These are phyloP conservation scores for Carduelis carduelis DNA, from an alignment of 2,797 vertebrate genomes.

Conservation along the genomic window DNA sequence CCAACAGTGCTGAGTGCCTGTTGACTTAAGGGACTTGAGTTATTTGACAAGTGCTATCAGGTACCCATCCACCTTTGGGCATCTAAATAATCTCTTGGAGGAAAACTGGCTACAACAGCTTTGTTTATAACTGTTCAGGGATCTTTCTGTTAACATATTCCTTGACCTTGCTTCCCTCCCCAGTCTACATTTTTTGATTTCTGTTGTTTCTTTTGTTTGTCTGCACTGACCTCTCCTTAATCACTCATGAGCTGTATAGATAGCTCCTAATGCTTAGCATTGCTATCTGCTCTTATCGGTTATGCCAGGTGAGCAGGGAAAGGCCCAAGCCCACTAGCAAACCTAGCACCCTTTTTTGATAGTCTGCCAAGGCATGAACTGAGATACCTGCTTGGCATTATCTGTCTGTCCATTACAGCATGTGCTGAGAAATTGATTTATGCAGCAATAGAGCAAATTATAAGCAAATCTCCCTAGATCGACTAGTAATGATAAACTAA, in stretches of 20 bases:
- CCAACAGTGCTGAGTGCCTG: background rate
- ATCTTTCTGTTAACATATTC: background rate
- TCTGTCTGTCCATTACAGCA: background rate
- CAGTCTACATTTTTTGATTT: background rate
- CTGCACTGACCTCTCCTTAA: background rate
- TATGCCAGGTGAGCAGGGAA: background rate
- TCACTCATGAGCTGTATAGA: background rate
- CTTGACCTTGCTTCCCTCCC: background rate
- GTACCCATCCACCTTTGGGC: background rate
- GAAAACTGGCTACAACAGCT: background rate
- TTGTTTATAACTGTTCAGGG: background rate
- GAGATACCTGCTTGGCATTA: background rate
- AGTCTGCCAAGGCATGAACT: background rate
- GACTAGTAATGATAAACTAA: background rate
- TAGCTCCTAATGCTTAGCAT: background rate
- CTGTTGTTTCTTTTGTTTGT: background rate
- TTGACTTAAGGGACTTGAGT: background rate
- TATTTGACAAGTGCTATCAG: background rate
- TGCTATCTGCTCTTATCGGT: background rate
- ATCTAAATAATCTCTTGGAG: background rate
- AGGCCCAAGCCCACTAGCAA: background rate
- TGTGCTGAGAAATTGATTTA: background rate
- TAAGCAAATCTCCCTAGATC: background rate
- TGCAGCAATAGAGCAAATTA: background rate
- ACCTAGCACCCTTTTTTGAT: background rate